Evolutionary conservation across 2,797 vertebrate species (phyloP), one percentile per base, ranked within the genome.

Genomic region (Onychomys torridus): DNA sequence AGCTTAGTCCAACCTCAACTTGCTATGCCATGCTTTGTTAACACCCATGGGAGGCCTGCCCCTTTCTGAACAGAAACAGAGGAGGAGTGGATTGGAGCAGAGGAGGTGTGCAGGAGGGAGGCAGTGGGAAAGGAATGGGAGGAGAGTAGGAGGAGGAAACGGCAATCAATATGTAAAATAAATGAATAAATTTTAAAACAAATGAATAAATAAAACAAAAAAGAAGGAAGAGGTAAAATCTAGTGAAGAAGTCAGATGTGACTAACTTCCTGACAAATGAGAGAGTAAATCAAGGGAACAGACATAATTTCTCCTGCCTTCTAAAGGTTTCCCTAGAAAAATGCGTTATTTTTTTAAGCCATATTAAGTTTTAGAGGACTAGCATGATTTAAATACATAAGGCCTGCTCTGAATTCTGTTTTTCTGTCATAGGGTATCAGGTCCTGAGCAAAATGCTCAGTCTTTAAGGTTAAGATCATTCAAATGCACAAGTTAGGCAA

Each of bases 181-280:
- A 59, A 59, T 59, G 21, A 21, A 59, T 59, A 59, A 57, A 57
- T 57, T 57, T 57, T 67, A 16, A 65, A 34, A 63, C 29, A 63
- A 65, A 65, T 32, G 29, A 65, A 65, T 65, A 65, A 34, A 67
- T 13, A 67, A 67, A 65, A 61, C 59, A 73, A 96, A 52, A 25
- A 86, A 89, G 25, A 81, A 69, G 52, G 63, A 49, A 67, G 37
- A 76, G 59, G 5, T 40, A 34, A 23, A 59, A 25, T 67, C 61
- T 82, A 34, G 49, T 49, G 6, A n/a, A 91, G 27, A 89, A 46
- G 19, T 34, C 49, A 23, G 65, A 93, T 37, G 14, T n/a, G 23
- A 93, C 17, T 93, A 21, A 73, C 25, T 83, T 96, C 27, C 59
- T 90, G 29, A 43, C 29, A 27, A 89, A 81, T 75, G 40, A 78